Conservation (phyloP, 2,113 vertebrate genomes). For the Lepus europaeus region DNA sequence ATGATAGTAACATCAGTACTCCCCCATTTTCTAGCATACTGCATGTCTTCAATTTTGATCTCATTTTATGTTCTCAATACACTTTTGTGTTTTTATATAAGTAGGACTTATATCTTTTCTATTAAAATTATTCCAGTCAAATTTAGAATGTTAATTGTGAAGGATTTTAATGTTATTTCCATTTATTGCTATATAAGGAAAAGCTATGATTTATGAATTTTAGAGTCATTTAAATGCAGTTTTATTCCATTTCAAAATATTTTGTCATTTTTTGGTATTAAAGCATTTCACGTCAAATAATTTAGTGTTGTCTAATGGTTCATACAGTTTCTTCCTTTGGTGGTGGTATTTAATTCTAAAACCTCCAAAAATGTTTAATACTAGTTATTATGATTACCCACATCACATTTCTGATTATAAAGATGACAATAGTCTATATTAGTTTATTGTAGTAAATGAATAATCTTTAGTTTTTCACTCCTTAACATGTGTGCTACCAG, state of each 20-base stretch:
- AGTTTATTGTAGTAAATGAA: background rate
- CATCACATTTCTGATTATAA: background rate
- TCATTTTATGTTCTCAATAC: background rate
- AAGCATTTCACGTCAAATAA: background rate
- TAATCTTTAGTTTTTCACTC: background rate
- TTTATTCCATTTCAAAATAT: slow-evolving; percentile 10
- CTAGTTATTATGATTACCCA: background rate
- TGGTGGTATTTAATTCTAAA: slow-evolving; percentile 7
- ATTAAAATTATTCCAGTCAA: background rate
- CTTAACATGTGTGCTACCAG: background rate
- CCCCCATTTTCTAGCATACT: background rate
- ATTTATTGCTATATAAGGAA: background rate
- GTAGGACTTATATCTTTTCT: background rate
- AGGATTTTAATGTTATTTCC: background rate
- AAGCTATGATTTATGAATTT: background rate
- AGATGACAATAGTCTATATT: background rate
- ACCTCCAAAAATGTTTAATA: slow-evolving; percentile 10
- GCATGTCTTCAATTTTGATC: background rate
- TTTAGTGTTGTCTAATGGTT: slow-evolving; percentile 13
- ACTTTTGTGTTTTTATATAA: background rate
- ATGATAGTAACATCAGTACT: background rate
- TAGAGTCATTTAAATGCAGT: background rate
- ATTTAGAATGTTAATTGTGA: background rate
- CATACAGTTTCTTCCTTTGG: background rate
- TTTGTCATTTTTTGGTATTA: background rate